These are phyloP conservation scores for Polydesmus complanatus DNA, from an alignment of 2,888 invertebrate genomes.

Conservation along the genomic window DNA sequence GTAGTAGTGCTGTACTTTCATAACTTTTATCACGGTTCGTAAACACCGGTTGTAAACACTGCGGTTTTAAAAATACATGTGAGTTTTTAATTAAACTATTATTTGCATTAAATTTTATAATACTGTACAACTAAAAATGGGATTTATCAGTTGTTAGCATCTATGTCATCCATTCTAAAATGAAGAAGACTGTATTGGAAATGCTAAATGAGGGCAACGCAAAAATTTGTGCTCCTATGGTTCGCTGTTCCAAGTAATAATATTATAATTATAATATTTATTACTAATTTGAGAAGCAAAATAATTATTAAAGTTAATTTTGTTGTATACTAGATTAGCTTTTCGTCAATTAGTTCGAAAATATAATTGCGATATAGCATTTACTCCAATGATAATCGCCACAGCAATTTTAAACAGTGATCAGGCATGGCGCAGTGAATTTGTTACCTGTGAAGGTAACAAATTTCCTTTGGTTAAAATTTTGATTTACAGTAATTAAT, in stretches of 20 bases:
- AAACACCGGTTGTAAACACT: too few relatives aligned
- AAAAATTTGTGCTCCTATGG: constrained; percentile 89
- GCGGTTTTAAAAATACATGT: too few relatives aligned
- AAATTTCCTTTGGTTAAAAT: neutral
- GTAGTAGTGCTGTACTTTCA: too few relatives aligned
- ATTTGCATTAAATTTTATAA: too few relatives aligned
- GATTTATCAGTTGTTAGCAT: too few relatives aligned
- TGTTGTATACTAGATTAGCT: constrained; percentile 44
- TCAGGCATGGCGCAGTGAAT: constrained; percentile 71
- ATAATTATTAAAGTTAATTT: constrained; percentile 4
- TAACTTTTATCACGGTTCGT: too few relatives aligned
- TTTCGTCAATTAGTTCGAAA: constrained; percentile 60
- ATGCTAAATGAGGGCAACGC: constrained; percentile 49
- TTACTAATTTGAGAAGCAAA: constrained; percentile 4
- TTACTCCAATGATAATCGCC: constrained; percentile 93
- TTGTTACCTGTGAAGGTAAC: constrained; percentile 48
- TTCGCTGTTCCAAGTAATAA: constrained; percentile 69
- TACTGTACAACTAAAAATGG: too few relatives aligned
- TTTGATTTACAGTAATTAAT: neutral
- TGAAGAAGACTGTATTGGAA: constrained; percentile 31
- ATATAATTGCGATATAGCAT: constrained; percentile 77
- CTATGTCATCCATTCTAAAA: too few relatives aligned
- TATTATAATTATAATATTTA: neutral
- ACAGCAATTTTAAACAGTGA: constrained; percentile 80
- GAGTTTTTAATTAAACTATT: too few relatives aligned